These are phyloP conservation scores for Caenorhabditis virilis DNA, from an alignment of 2,888 invertebrate genomes.

Conservation along the genomic window DNA sequence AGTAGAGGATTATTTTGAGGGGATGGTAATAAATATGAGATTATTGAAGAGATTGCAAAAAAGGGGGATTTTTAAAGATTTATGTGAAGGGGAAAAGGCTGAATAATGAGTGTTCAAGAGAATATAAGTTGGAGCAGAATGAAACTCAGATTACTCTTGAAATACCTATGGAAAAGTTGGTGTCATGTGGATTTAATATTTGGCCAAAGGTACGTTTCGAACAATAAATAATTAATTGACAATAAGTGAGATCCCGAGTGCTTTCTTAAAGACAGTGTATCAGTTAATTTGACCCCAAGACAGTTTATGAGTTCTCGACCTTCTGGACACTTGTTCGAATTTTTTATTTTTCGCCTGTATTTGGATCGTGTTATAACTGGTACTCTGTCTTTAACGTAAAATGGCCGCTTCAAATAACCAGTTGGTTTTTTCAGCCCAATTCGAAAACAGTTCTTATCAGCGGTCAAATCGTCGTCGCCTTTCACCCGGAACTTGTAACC, in stretches of 20 bases:
- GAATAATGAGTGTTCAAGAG: slow-evolving; percentile 5
- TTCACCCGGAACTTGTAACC: slow-evolving; percentile 21
- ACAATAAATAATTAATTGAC: no score
- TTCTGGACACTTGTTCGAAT: no score
- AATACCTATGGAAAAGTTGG: slow-evolving; percentile 10
- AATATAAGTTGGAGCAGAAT: slow-evolving; percentile 7
- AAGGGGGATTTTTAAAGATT: slow-evolving; percentile 10
- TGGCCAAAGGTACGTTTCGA: slow-evolving; percentile 17
- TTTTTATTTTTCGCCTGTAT: no score
- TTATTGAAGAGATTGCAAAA: neutral
- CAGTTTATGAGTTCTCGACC: no score
- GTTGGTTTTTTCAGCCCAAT: slow-evolving; percentile 15
- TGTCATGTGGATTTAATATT: slow-evolving; percentile 19
- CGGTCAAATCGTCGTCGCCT: slow-evolving; percentile 24
- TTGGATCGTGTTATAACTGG: no score
- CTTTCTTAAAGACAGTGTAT: no score
- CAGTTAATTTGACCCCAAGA: no score
- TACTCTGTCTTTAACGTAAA: no score
- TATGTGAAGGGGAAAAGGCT: slow-evolving; percentile 16
- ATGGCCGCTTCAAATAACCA: no score
- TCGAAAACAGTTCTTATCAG: slow-evolving; percentile 11
- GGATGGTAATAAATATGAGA: slow-evolving; percentile 24
- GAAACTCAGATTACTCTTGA: slow-evolving; percentile 9
- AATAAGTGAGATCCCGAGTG: no score
- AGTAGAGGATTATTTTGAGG: slow-evolving; percentile 20